Conservation (phyloP, 2,888 invertebrate genomes). For the Diplolepis rosae region DNA sequence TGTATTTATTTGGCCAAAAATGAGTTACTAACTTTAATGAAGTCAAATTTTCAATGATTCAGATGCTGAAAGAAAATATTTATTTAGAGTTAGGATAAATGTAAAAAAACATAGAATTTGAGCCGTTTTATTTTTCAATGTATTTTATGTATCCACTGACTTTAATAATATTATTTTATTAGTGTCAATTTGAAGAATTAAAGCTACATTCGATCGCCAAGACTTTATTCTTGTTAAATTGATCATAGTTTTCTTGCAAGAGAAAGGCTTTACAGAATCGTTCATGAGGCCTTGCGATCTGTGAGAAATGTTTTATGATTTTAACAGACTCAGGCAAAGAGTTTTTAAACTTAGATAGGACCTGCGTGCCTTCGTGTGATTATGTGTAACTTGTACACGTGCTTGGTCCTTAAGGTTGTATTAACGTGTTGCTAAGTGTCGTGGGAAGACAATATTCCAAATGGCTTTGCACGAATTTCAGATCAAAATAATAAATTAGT, state of each 20-base stretch:
- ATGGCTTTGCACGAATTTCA: neutral
- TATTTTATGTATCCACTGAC: too few relatives aligned
- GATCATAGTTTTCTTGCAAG: slow-evolving; percentile 1
- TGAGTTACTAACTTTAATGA: too few relatives aligned
- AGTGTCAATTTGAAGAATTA: neutral
- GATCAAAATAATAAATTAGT: neutral
- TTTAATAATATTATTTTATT: too few relatives aligned
- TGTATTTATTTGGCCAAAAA: too few relatives aligned
- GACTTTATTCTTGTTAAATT: slow-evolving; percentile 7
- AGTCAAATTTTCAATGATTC: too few relatives aligned
- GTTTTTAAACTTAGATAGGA: neutral
- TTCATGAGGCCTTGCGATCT: slow-evolving; percentile 10
- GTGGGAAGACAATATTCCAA: slow-evolving; percentile 26
- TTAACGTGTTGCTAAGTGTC: slow-evolving; percentile 9
- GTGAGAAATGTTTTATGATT: slow-evolving; percentile 24
- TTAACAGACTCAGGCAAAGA: slow-evolving; percentile 10
- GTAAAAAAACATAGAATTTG: too few relatives aligned
- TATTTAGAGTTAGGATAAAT: too few relatives aligned
- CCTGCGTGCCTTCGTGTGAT: slow-evolving; percentile 16
- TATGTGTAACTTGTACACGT: neutral
- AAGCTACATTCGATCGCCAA: neutral
- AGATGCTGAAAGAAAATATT: too few relatives aligned
- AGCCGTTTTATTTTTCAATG: too few relatives aligned
- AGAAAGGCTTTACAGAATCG: slow-evolving; percentile 17
- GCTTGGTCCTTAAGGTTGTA: neutral